Evolutionary conservation across 1,140 invertebrate genomes (phyloP).

Genomic region (Magallana ariakensis): DNA sequence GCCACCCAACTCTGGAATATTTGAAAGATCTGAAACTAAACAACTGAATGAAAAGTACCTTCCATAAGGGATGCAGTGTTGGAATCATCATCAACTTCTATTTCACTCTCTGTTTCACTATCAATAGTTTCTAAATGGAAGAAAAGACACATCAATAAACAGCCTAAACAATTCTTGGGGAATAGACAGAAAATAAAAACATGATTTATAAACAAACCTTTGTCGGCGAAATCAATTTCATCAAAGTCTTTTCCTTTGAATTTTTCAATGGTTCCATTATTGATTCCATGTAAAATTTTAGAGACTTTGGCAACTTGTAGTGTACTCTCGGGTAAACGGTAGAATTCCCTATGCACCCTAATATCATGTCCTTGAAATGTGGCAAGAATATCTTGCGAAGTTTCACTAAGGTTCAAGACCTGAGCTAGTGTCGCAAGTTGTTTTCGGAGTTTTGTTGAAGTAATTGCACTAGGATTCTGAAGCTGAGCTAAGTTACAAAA

Average conservation of each 20-base stretch:
- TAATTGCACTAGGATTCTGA: constrained; percentile 31
- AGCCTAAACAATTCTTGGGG: neutral
- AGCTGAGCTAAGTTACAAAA: neutral
- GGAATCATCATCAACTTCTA: too few relatives aligned
- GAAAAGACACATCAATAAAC: neutral
- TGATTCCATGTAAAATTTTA: constrained; percentile 13
- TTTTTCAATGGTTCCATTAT: constrained; percentile 38
- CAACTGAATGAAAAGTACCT: too few relatives aligned
- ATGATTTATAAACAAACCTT: neutral
- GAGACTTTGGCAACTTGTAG: constrained; percentile 64
- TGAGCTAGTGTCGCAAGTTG: constrained; percentile 57
- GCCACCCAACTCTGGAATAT: too few relatives aligned
- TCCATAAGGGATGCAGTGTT: too few relatives aligned
- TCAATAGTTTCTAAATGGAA: too few relatives aligned
- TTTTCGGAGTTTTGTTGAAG: constrained; percentile 75
- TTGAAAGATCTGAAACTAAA: too few relatives aligned
- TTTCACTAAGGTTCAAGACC: constrained; percentile 53
- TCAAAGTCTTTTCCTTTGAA: constrained; percentile 28
- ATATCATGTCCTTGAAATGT: constrained; percentile 65
- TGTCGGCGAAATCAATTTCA: constrained; percentile 13
- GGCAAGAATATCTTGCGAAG: constrained; percentile 57
- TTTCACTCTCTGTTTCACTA: too few relatives aligned
- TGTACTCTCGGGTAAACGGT: constrained; percentile 63
- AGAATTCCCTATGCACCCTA: constrained; percentile 63
- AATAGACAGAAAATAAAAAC: neutral